Base-by-base conservation (phyloP, 2,797 vertebrate genomes). In the Benthosema pterotum region DNA sequence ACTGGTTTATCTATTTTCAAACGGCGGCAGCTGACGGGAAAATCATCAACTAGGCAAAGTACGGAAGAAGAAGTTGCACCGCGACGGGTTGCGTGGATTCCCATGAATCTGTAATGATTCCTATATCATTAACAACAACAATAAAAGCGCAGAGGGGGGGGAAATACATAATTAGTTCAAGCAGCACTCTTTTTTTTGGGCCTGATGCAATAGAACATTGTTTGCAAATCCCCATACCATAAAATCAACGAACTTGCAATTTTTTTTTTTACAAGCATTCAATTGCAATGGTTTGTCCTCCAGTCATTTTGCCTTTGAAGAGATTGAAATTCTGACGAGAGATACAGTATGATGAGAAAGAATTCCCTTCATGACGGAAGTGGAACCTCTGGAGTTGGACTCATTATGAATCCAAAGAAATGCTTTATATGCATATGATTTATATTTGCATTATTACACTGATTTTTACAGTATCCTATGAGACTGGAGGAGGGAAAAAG, bases 71-170 rank as follows among this genome's bases (percentile, higher is more conserved):
- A 68, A 59, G 67, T 60, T 52, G 57, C 56, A 65, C 63, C 63
- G 43, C 52, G 65, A 68, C 59, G n/a, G n/a, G n/a, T n/a, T 54
- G 53, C 60, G 49, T n/a, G 60, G 32, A 66, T 78, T 63, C 60
- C 72, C 38, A 58, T 57, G 67, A 77, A 73, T 77, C 71, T 74
- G 62, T 71, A 71, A 81, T 75, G 69, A 65, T 19, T 67, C 68
- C 67, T 64, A 69, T 38, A 38, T 32, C 65, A 60, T 19, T 63
- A 59, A 73, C 64, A 70, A 63, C 59, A 59, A 57, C 60, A 76
- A 65, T 48, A 8, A 69, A 56, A 75, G 32, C 7, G 11, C 7
- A 38, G 32, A 38, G 32, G 32, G 47, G 47, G 63, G 14, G 65
- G 51, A 66, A 71, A 57, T 53, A 58, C 28, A 65, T 72, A 71